These are phyloP conservation scores for Dorcus parallelipipedus DNA, from an alignment of 2,888 invertebrate species.

Conservation along the genomic window DNA sequence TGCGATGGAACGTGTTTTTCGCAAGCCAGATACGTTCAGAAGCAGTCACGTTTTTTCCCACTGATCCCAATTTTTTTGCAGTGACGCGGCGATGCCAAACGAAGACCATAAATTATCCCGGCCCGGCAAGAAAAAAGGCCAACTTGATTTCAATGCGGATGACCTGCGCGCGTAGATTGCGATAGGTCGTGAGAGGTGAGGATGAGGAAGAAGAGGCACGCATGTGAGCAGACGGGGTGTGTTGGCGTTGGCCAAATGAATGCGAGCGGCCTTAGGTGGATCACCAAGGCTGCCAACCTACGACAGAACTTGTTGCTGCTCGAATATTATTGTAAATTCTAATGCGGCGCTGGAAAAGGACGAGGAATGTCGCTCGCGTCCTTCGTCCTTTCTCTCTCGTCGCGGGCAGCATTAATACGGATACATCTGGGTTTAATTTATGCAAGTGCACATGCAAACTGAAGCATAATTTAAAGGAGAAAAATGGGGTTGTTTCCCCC, in stretches of 20 bases:
- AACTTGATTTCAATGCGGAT: conserved; percentile 1
- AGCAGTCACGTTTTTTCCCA: too few species aligned
- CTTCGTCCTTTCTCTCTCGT: not conserved
- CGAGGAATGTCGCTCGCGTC: conserved; percentile 2
- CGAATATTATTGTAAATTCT: conserved; percentile 7
- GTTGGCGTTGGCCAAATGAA: conserved; percentile 19
- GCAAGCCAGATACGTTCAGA: too few species aligned
- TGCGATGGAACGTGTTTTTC: too few species aligned
- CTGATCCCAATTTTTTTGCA: too few species aligned
- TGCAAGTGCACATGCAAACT: too few species aligned
- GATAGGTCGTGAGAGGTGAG: conserved; percentile 12
- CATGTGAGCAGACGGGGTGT: conserved; percentile 16
- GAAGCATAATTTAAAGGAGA: too few species aligned
- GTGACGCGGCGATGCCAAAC: too few species aligned
- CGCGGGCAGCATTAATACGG: too few species aligned
- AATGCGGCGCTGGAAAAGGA: conserved; percentile 6
- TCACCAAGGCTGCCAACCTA: conserved; percentile 23
- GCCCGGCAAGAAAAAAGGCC: not conserved
- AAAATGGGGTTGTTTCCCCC: too few species aligned
- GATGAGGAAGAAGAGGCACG: conserved; percentile 4
- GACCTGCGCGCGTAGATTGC: conserved; percentile 1
- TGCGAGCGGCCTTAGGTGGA: conserved; percentile 24
- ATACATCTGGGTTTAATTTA: too few species aligned
- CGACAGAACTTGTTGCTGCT: conserved; percentile 8
- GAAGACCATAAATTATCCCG: too few species aligned